Conservation (phyloP, 2,113 vertebrate genomes). For the Sciurus niger region DNA sequence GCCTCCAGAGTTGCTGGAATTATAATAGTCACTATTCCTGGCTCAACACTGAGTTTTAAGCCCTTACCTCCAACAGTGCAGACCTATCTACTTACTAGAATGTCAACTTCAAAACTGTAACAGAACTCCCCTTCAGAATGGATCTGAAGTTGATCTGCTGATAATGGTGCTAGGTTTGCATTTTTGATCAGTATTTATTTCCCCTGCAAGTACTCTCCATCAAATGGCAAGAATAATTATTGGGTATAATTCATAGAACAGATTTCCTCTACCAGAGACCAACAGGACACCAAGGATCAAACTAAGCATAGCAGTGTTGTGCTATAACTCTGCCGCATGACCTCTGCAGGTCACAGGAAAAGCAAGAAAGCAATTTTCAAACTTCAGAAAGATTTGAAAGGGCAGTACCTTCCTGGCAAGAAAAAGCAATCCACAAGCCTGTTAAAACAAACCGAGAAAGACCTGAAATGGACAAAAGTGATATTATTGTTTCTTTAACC, state of each 20-base stretch:
- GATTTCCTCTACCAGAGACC: background rate
- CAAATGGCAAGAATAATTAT: background rate
- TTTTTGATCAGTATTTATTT: constrained; percentile 31
- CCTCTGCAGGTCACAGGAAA: background rate
- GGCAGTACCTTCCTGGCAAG: constrained; percentile 7
- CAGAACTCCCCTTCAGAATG: background rate
- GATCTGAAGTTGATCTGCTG: background rate
- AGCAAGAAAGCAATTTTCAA: background rate
- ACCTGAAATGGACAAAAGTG: constrained; percentile 30
- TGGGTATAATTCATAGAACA: background rate
- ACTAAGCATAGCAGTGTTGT: background rate
- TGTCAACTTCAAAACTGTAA: background rate
- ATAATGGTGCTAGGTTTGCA: background rate
- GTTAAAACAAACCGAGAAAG: constrained; percentile 63
- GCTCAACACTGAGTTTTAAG: background rate
- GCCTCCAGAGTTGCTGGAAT: too few species aligned
- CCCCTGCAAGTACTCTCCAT: background rate
- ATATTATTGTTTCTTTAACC: constrained; percentile 65
- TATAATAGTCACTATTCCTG: too few species aligned
- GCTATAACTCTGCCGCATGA: fast-evolving
- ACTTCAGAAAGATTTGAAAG: background rate
- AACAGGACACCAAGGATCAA: background rate
- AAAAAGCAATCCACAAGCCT: constrained; percentile 25
- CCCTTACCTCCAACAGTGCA: background rate
- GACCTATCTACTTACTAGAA: background rate